A percentile compares a stretch with the other conserved stretches of the same genome.
These are phyloP conservation scores for Nematolebias whitei DNA, from an alignment of 2,113 vertebrate genomes.

Conservation along the genomic window DNA sequence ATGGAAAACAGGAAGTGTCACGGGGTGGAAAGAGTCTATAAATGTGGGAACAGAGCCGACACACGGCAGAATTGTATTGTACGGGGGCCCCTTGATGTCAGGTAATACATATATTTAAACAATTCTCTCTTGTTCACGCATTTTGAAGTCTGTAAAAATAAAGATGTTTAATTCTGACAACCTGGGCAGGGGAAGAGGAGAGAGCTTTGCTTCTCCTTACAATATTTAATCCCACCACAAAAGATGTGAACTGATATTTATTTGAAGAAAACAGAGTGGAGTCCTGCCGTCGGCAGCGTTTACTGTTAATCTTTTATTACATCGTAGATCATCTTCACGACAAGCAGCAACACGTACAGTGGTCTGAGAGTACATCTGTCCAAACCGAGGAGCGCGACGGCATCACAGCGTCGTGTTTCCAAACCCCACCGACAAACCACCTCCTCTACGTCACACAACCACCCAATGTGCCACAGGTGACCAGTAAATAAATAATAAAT, in stretches of 20 bases:
- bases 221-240: not conserved
- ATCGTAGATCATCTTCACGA: constrained; percentile 73
- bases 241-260: not conserved
- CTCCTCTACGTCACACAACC: constrained; percentile 27
- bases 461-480: constrained; percentile 49
- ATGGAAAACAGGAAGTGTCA: no score
- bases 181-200: no score
- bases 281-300: not conserved
- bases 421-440: not conserved
- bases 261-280: constrained; percentile 17
- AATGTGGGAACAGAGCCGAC: no score
- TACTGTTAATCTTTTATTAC: constrained; percentile 52
- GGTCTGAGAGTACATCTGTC: constrained; percentile 67
- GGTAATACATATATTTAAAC: no score
- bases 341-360: constrained; percentile 73
- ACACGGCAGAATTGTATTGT: no score
- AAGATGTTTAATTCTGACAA: no score
- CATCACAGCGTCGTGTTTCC: constrained; percentile 60
- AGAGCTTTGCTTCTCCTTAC: no score
- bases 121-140: no score
- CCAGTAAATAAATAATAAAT: constrained; percentile 56
- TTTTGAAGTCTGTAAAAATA: no score
- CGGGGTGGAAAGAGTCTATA: no score
- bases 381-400: constrained; percentile 70
- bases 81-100: no score